phyloP scores from a whole-genome alignment of 2,797 vertebrate species.

The Ispidina picta region DNA sequence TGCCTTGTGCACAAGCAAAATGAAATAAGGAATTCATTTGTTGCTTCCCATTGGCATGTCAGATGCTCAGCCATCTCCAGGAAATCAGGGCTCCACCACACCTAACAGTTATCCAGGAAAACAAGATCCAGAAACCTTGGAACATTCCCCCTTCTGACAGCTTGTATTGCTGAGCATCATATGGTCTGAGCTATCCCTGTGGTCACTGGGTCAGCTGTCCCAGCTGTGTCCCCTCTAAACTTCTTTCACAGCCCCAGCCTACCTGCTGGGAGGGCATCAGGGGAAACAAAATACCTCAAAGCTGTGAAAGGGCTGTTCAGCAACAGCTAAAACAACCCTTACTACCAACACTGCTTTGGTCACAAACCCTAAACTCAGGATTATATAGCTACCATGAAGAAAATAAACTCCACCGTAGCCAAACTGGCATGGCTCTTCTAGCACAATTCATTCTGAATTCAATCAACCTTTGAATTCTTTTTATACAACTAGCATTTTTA shows the following conservation, averaged over 20 bases:
- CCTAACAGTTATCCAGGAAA: fast-evolving
- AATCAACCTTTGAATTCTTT: not conserved
- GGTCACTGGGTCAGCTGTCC: not conserved
- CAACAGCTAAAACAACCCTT: not conserved
- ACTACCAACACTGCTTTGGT: not conserved
- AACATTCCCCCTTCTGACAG: not conserved
- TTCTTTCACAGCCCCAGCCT: not conserved
- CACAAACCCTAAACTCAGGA: not conserved
- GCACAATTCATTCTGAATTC: not conserved
- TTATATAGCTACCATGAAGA: not conserved
- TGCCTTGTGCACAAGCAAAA: fast-evolving
- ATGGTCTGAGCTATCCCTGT: not conserved
- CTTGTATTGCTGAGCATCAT: not conserved
- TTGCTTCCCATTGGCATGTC: not conserved
- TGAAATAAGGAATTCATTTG: not conserved
- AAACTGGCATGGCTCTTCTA: not conserved
- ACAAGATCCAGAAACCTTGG: not conserved
- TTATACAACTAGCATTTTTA: not conserved
- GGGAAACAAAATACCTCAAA: not conserved
- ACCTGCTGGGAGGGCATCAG: fast-evolving
- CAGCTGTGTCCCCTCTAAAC: not conserved
- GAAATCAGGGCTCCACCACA: not conserved
- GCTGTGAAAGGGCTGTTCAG: not conserved
- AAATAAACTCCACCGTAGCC: not conserved
- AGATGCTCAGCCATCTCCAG: not conserved